Percentiles rank a stretch among this genome's conserved stretches.
These are phyloP conservation scores for Melanotaenia nigrans DNA, from an alignment of 2,797 vertebrate species.

Conservation along the genomic window DNA sequence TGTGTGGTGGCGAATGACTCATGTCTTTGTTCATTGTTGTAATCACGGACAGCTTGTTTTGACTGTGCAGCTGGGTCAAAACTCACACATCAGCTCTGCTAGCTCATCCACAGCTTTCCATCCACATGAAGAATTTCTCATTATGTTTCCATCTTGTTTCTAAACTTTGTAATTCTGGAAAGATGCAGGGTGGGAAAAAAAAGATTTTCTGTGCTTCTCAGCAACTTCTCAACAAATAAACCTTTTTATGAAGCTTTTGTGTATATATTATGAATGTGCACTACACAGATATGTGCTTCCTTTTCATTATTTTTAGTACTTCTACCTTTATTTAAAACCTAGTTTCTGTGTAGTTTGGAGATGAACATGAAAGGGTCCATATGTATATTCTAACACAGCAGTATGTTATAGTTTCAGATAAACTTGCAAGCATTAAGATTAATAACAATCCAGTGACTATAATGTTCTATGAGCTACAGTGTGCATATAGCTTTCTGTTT, in stretches of 20 bases:
- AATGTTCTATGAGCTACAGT: background rate
- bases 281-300: background rate
- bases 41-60: conserved; percentile 61
- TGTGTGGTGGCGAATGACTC: conserved; percentile 73
- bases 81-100: conserved; percentile 37
- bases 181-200: background rate
- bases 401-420: too few species aligned
- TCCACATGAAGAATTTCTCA: conserved; percentile 1
- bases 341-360: background rate
- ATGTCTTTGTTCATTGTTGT: conserved; percentile 81
- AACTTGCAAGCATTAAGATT: background rate
- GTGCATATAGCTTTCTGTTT: too few species aligned
- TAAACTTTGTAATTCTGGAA: conserved; percentile 14
- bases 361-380: background rate
- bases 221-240: conserved; percentile 16
- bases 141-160: background rate
- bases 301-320: background rate
- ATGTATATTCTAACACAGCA: background rate
- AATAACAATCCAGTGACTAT: background rate
- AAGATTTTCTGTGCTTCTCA: background rate
- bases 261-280: background rate
- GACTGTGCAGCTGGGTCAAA: conserved; percentile 57
- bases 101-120: conserved; percentile 19
- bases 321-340: background rate
- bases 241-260: background rate